Base-by-base conservation (phyloP, 2,113 vertebrate genomes). In the Harpagus bidentatus region DNA sequence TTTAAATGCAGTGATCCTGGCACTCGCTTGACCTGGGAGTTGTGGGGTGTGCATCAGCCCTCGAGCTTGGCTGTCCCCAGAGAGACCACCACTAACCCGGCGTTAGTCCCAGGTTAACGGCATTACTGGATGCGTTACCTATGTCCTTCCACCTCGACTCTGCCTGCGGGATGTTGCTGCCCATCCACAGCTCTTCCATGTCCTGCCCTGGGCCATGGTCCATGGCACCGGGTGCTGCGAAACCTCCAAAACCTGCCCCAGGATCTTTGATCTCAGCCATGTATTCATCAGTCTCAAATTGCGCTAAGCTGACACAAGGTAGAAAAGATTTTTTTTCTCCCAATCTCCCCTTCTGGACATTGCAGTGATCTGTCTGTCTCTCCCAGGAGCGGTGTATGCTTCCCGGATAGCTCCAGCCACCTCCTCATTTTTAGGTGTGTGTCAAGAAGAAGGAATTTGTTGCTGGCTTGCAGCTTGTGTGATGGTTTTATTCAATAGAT, bases 401-500 rank as follows among this genome's bases (percentile, higher is more conserved):
- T 93, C 38, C 42, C 10, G 63, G 21, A 77, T 13, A 38, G 8
- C 76, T 78, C 50, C 42, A 79, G 50, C 10, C 61, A 25, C 50
- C 48, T 66, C 42, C 45, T 59, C 43, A 2, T 59, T 77, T 56
- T 71, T 7, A 85, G 34, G 12, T 61, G 23, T 52, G 43, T 50
- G 56, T 43, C 84, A 87, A 63, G 72, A 58, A 61, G 79, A 58
- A 81, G 45, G 47, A 61, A 86, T 89, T 76, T 61, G 61, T 59
- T 89, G 36, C 73, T 13, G 6, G 32, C 52, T 94, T 87, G 61
- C 26, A 79, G 73, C 34, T 63, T 18, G 22, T 71, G 40, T 65
- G 73, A 56, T 90, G 66, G 28, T 87, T 94, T 96, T 89, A 79
- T 93, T 93, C 69, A 79, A 61, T 3, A 65, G 73, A 94, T 76